Percentiles rank a stretch among this genome's conserved stretches.
These are phyloP conservation scores for Strigamia crassipes DNA, from an alignment of 2,888 invertebrate species.

Conservation along the genomic window DNA sequence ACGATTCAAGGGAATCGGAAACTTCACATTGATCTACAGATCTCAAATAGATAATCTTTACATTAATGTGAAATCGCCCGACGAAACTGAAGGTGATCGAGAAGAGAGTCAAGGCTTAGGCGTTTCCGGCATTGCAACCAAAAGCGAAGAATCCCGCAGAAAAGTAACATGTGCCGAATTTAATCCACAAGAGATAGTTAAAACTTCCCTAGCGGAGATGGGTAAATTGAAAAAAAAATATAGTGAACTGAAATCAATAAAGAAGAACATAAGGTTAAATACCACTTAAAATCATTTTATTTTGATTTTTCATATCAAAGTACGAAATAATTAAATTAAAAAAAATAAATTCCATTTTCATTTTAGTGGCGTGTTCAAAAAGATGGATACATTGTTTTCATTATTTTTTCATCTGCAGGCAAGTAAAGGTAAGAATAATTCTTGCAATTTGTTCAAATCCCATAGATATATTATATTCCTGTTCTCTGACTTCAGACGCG, in stretches of 20 bases:
- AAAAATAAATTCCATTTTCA: too few species aligned
- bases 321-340: too few species aligned
- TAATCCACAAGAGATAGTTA: background rate
- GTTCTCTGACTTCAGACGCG: background rate
- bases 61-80: background rate
- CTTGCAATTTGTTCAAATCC: too few species aligned
- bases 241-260: background rate
- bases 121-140: background rate
- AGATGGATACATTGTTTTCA: background rate
- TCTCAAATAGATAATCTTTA: background rate
- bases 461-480: background rate
- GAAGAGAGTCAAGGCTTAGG: background rate
- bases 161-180: background rate
- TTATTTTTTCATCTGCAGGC: background rate
- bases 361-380: background rate
- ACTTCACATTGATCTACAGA: slow-evolving; percentile 1
- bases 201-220: background rate
- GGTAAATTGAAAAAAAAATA: background rate
- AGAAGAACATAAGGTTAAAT: background rate
- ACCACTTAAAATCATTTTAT: background rate
- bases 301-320: background rate
- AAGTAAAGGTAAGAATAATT: background rate
- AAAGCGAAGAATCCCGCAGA: background rate
- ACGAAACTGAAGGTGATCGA: background rate
- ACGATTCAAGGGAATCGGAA: background rate